These are phyloP conservation scores for Sesia apiformis DNA, from an alignment of 2,888 invertebrate species.

Conservation along the genomic window DNA sequence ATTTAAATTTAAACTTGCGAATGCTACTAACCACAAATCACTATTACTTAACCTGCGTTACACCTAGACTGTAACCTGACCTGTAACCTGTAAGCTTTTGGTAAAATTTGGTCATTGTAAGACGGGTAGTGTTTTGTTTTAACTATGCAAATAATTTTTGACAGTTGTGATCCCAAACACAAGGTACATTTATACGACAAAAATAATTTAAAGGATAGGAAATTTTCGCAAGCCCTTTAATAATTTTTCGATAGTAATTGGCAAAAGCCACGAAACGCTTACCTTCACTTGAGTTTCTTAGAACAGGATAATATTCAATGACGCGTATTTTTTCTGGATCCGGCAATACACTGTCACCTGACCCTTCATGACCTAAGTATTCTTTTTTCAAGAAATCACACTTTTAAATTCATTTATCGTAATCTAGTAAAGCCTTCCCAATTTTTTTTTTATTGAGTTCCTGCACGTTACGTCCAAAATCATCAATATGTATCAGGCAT, in stretches of 20 bases:
- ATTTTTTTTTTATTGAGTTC: too few relatives aligned
- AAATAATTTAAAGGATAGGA: neutral
- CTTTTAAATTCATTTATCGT: neutral
- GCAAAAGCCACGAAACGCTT: neutral
- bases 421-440: too few relatives aligned
- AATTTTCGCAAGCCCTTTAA: too few relatives aligned
- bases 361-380: neutral
- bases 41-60: too few relatives aligned
- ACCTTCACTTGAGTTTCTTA: neutral
- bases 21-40: too few relatives aligned
- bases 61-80: neutral
- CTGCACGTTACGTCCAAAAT: too few relatives aligned
- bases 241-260: too few relatives aligned
- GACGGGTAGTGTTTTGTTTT: neutral
- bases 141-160: neutral
- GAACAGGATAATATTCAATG: neutral
- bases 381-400: neutral
- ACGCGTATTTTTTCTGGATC: neutral
- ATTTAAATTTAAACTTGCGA: neutral
- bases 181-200: too few relatives aligned
- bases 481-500: too few relatives aligned
- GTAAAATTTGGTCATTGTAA: neutral
- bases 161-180: neutral
- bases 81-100: neutral
- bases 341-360: neutral